These are phyloP conservation scores for Andrena flavipes DNA, from an alignment of 2,888 invertebrate genomes.

Conservation along the genomic window DNA sequence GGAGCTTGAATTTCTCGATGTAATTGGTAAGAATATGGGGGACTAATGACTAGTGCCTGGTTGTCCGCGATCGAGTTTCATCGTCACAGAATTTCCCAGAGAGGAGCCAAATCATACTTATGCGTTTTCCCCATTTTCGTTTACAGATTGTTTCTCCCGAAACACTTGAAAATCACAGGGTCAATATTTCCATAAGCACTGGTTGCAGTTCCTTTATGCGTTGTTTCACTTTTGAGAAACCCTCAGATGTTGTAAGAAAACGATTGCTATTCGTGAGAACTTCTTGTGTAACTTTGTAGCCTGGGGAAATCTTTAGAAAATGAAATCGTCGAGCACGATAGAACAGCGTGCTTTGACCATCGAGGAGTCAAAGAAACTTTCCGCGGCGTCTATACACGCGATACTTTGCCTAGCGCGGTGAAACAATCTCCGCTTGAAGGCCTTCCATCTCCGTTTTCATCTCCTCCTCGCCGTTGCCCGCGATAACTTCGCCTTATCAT, in stretches of 20 bases:
- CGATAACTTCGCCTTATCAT: slow-evolving; percentile 55
- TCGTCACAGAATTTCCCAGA: not conserved
- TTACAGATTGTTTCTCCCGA: not conserved
- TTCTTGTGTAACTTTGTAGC: not conserved
- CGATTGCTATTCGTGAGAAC: slow-evolving; percentile 6
- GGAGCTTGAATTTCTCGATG: not conserved
- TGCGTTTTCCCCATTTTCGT: not conserved
- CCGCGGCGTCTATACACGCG: slow-evolving; percentile 14
- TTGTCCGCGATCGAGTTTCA: slow-evolving; percentile 13
- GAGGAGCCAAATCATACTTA: no score
- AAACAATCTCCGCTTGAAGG: slow-evolving; percentile 55
- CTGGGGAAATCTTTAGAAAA: slow-evolving; percentile 29
- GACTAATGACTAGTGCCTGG: slow-evolving; percentile 17
- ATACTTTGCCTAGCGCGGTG: slow-evolving; percentile 33
- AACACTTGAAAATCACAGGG: not conserved
- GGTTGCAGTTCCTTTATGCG: not conserved
- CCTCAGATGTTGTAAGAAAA: not conserved
- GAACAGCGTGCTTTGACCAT: not conserved
- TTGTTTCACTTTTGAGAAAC: not conserved
- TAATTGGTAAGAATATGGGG: not conserved
- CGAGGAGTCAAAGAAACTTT: slow-evolving; percentile 21
- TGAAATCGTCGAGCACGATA: slow-evolving; percentile 20
- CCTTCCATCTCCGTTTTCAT: slow-evolving; percentile 58
- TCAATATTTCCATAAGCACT: not conserved
- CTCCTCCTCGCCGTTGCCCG: slow-evolving; percentile 16